Conservation (phyloP, 2,113 vertebrate genomes). For the Macrotus californicus region DNA sequence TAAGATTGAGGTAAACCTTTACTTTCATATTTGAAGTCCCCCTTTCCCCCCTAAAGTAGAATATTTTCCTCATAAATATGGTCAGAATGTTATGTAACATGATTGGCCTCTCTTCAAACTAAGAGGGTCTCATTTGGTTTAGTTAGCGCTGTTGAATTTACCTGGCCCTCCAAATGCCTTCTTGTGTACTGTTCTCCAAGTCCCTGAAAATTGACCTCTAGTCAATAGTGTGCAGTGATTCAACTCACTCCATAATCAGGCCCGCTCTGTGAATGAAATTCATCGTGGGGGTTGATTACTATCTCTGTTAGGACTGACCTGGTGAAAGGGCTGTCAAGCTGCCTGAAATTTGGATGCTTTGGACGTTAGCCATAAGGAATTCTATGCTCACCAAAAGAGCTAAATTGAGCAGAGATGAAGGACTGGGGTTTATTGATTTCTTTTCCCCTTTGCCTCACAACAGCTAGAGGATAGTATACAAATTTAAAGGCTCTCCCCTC, state of each 20-base stretch:
- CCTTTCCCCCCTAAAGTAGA: background rate
- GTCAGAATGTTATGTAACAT: background rate
- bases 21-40: background rate
- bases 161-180: slow-evolving; percentile 6
- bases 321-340: slow-evolving; percentile 70
- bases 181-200: slow-evolving; percentile 58
- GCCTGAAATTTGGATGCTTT: slow-evolving; percentile 70
- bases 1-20: background rate
- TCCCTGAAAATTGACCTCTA: slow-evolving; percentile 75
- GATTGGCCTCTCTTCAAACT: slow-evolving; percentile 35
- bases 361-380: slow-evolving; percentile 65
- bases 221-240: slow-evolving; percentile 68
- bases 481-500: background rate
- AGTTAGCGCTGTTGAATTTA: slow-evolving; percentile 70
- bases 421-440: slow-evolving; percentile 67
- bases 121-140: slow-evolving; percentile 61
- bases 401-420: slow-evolving; percentile 73
- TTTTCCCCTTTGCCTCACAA: background rate
- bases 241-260: slow-evolving; percentile 43
- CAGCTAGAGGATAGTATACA: background rate
- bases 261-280: slow-evolving; percentile 61
- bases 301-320: slow-evolving; percentile 58
- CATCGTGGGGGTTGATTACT: slow-evolving; percentile 66
- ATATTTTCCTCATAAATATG: background rate
- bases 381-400: slow-evolving; percentile 64